Conservation (phyloP, 2,888 invertebrate species). For the Drosophila kanekoi region DNA sequence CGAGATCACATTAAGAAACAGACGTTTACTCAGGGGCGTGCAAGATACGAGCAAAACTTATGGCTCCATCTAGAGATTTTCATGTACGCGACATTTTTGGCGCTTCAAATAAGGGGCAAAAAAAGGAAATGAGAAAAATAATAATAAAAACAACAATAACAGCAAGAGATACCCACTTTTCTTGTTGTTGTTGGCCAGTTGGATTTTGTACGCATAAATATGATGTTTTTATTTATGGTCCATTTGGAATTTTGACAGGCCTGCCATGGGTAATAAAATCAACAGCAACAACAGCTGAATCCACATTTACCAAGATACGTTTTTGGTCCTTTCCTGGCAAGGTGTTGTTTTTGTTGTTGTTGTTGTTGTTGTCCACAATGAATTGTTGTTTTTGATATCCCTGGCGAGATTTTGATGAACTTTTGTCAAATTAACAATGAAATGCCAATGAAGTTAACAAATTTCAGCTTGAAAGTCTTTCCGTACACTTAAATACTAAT, state of each 20-base stretch:
- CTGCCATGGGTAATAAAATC: constrained; percentile 76
- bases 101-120: constrained; percentile 59
- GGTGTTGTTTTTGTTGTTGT: constrained; percentile 17
- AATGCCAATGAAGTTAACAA: constrained; percentile 54
- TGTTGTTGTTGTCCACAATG: constrained; percentile 27
- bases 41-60: constrained; percentile 37
- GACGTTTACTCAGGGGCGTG: constrained; percentile 19
- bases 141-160: constrained; percentile 39
- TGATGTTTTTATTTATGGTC: constrained; percentile 84
- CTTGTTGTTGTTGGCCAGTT: constrained; percentile 33
- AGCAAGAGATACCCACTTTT: constrained; percentile 25
- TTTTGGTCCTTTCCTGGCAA: constrained; percentile 27
- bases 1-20: constrained; percentile 73
- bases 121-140: constrained; percentile 15
- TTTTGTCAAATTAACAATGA: constrained; percentile 72
- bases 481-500: too few species aligned
- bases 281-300: constrained; percentile 40
- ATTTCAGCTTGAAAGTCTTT: neutral
- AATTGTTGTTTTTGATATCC: constrained; percentile 32
- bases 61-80: constrained; percentile 72
- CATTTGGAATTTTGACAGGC: constrained; percentile 83
- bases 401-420: constrained; percentile 73
- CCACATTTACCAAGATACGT: constrained; percentile 68
- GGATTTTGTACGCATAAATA: constrained; percentile 52
- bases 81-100: constrained; percentile 67